Conservation (phyloP, 30 jellyfish, hydroid and myxozoan species). For the Turritopsis rubra region DNA sequence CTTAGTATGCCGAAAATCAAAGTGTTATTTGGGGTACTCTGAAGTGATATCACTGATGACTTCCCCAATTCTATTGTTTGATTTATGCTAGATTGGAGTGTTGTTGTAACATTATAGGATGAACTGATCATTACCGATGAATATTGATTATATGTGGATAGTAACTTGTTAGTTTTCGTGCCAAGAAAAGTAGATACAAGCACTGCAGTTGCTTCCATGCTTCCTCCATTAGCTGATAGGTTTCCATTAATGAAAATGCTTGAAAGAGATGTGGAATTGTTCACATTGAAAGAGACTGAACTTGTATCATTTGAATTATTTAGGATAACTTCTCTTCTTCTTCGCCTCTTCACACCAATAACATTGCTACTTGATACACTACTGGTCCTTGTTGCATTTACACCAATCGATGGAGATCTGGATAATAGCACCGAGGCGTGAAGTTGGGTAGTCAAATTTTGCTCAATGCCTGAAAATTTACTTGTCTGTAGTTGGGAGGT, state of each 20-base stretch:
- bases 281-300: neutral
- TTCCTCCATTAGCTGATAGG: neutral
- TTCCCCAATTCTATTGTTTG: neutral
- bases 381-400: neutral
- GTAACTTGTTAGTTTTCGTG: neutral
- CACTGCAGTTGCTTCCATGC: neutral
- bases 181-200: neutral
- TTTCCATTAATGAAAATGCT: neutral
- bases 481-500: neutral
- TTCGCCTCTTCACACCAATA: neutral
- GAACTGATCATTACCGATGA: neutral
- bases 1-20: neutral
- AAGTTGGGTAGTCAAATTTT: neutral
- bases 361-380: neutral
- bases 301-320: neutral
- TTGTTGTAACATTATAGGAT: neutral
- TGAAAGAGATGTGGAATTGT: neutral
- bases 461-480: neutral
- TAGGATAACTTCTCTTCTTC: neutral
- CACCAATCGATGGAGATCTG: neutral
- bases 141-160: neutral
- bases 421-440: neutral
- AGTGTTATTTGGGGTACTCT: neutral
- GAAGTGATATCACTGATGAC: neutral
- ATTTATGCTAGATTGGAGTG: neutral